These are phyloP conservation scores for Tiaroga cobitis DNA, from an alignment of 2,797 vertebrate genomes.

Conservation along the genomic window DNA sequence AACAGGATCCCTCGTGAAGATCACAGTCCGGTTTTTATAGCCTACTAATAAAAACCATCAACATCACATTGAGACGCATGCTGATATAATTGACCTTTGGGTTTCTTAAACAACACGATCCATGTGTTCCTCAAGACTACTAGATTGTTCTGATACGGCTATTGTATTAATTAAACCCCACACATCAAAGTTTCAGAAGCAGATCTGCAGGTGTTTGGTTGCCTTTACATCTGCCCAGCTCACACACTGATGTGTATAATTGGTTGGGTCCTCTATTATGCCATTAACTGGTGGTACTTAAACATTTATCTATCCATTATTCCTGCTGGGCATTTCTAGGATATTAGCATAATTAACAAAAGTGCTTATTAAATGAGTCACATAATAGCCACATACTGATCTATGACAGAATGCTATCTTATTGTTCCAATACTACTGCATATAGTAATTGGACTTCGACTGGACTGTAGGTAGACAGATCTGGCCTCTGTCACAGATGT, in stretches of 20 bases:
- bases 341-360: constrained; percentile 62
- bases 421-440: constrained; percentile 24
- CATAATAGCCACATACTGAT: constrained; percentile 47
- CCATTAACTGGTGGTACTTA: constrained; percentile 51
- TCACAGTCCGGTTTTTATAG: background rate
- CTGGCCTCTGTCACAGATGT: constrained; percentile 13
- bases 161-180: background rate
- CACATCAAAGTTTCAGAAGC: background rate
- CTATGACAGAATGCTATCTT: constrained; percentile 39
- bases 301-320: constrained; percentile 60
- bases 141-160: background rate
- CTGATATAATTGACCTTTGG: background rate
- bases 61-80: background rate
- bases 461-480: constrained; percentile 7
- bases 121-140: background rate
- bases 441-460: constrained; percentile 15
- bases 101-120: background rate
- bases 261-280: constrained; percentile 30
- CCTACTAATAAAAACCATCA: constrained; percentile 1
- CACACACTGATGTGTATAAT: constrained; percentile 53
- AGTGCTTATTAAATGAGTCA: constrained; percentile 57
- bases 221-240: constrained; percentile 3
- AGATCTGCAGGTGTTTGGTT: constrained; percentile 2
- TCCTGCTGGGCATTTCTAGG: constrained; percentile 40
- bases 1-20: constrained; percentile 12